Evolutionary conservation across 2,113 vertebrate genomes (phyloP).

Genomic region (Miniopterus natalensis): DNA sequence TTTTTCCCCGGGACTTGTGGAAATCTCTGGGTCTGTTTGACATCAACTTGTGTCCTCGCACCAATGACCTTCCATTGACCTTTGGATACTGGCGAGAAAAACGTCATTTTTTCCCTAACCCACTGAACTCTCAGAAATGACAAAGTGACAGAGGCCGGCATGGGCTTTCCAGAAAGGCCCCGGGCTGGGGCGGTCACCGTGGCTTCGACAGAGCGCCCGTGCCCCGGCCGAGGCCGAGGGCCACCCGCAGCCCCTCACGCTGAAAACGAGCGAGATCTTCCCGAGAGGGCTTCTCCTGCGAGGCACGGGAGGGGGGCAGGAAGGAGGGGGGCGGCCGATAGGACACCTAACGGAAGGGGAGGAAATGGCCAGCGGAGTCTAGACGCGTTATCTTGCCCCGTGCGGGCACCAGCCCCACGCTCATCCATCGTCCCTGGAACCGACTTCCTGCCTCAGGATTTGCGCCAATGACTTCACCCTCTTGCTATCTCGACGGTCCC

Average conservation of each 20-base stretch:
- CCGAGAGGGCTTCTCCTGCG: slow-evolving; percentile 78
- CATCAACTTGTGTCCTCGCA: slow-evolving; percentile 49
- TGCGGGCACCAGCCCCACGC: slow-evolving; percentile 74
- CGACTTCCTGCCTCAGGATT: slow-evolving; percentile 80
- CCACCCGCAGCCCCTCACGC: slow-evolving; percentile 58
- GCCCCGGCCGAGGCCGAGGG: slow-evolving; percentile 57
- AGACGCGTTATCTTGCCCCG: slow-evolving; percentile 80
- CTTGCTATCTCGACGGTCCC: slow-evolving; percentile 78
- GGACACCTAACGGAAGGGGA: slow-evolving; percentile 80
- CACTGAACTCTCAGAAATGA: slow-evolving; percentile 49
- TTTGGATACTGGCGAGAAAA: neutral
- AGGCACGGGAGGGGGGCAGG: slow-evolving; percentile 67
- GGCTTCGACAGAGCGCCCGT: neutral
- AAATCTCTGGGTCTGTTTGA: slow-evolving; percentile 49
- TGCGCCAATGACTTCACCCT: slow-evolving; percentile 81
- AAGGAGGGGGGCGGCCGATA: slow-evolving; percentile 81
- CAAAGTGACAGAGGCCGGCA: slow-evolving; percentile 28
- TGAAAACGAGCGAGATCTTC: slow-evolving; percentile 80
- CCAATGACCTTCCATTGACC: slow-evolving; percentile 69
- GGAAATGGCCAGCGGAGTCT: slow-evolving; percentile 82
- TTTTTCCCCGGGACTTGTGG: neutral
- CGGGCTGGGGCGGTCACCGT: accelerated
- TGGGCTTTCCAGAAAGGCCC: slow-evolving; percentile 27
- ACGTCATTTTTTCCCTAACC: slow-evolving; percentile 52
- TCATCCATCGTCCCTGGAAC: slow-evolving; percentile 72